Conservation (phyloP, 2,797 vertebrate species). For the Argya squamiceps region DNA sequence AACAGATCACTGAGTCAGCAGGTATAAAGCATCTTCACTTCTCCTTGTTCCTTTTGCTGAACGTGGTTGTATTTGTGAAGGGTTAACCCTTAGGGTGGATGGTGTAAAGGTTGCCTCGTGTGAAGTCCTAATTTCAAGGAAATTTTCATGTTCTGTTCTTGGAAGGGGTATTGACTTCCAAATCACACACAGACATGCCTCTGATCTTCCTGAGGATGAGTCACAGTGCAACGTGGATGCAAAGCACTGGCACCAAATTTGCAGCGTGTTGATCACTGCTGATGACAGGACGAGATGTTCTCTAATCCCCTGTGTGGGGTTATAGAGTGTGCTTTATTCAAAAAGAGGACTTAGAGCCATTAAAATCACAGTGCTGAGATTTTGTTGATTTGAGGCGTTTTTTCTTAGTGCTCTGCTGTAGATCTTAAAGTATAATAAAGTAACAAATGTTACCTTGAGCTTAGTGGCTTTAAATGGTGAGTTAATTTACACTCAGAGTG, state of each 20-base stretch:
- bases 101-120: not conserved
- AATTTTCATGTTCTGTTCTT: not conserved
- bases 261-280: not conserved
- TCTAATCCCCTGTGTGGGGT: not conserved
- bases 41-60: not conserved
- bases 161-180: not conserved
- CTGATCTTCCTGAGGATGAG: not conserved
- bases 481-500: not conserved
- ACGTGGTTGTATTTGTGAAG: not conserved
- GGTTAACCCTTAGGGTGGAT: not conserved
- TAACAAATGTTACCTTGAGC: not conserved
- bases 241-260: not conserved
- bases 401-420: not conserved
- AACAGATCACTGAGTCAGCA: not conserved
- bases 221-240: not conserved
- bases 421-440: not conserved
- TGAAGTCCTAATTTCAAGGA: not conserved
- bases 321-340: not conserved
- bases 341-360: not conserved
- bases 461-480: conserved; percentile 19
- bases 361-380: not conserved
- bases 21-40: not conserved
- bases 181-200: not conserved
- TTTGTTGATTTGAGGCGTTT: not conserved
- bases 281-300: not conserved